Percentiles rank a stretch among this genome's conserved stretches.
phyloP scores from a whole-genome alignment of 2,797 vertebrate genomes.

The Dromococcyx pavoninus region DNA sequence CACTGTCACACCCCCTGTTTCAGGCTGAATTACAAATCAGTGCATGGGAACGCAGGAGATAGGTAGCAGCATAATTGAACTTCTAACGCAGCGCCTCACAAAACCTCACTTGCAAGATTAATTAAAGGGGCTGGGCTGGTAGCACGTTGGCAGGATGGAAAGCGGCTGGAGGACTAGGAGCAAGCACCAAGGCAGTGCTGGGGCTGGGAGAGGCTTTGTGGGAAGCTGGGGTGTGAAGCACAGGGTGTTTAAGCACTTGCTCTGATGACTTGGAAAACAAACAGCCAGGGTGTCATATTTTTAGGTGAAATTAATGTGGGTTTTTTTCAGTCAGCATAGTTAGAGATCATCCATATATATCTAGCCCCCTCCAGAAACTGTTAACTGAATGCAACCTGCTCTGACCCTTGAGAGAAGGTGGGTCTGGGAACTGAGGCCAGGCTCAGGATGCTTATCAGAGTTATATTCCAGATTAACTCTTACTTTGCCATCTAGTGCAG shows the following conservation, averaged over 20 bases:
- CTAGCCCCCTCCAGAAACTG: fast-evolving
- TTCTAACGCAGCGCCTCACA: neutral
- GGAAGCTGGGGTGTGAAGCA: neutral
- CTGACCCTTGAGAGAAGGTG: neutral
- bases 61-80: fast-evolving
- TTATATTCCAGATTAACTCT: neutral
- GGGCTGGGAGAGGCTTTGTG: neutral
- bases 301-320: neutral
- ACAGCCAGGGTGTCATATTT: neutral
- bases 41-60: neutral
- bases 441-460: neutral
- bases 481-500: neutral
- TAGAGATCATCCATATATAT: neutral
- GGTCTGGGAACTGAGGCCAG: neutral
- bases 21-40: neutral
- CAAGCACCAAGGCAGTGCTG: neutral
- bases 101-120: neutral
- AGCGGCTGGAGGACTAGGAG: neutral
- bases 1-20: neutral
- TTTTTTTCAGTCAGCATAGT: neutral
- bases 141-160: neutral
- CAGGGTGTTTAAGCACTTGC: neutral
- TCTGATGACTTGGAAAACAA: neutral
- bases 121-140: neutral
- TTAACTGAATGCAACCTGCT: neutral